These are phyloP conservation scores for Teleogryllus oceanicus DNA, from an alignment of 2,888 invertebrate genomes.

Conservation along the genomic window DNA sequence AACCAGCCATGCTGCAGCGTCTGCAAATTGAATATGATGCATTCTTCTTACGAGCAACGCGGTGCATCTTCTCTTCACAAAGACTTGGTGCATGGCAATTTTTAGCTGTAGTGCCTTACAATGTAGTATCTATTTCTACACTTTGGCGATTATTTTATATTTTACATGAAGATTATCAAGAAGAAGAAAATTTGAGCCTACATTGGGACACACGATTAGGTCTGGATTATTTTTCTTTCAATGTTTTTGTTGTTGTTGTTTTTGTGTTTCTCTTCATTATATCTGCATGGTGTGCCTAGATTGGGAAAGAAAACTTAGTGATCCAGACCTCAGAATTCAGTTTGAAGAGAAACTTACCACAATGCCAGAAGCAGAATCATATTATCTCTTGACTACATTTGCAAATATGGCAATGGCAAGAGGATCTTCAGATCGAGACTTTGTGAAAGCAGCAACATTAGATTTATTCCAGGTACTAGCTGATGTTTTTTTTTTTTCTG, in stretches of 20 bases:
- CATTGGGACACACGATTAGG: constrained; percentile 18
- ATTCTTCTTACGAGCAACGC: constrained; percentile 65
- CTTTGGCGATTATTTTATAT: constrained; percentile 66
- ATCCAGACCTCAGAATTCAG: constrained; percentile 51
- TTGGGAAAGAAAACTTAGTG: constrained; percentile 51
- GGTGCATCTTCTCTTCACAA: constrained; percentile 66
- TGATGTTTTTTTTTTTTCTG: neutral
- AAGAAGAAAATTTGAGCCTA: constrained; percentile 41
- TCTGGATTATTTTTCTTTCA: constrained; percentile 19
- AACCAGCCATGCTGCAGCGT: constrained; percentile 53
- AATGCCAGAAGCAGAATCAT: constrained; percentile 68
- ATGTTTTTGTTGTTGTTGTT: neutral
- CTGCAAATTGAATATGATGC: constrained; percentile 71
- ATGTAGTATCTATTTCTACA: constrained; percentile 55
- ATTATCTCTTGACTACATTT: constrained; percentile 73
- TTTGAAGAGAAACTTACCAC: constrained; percentile 63
- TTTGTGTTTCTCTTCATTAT: neutral
- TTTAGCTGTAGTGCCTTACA: constrained; percentile 70
- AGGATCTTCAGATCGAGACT: constrained; percentile 56
- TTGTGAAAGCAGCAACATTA: constrained; percentile 62
- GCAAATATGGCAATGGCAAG: constrained; percentile 75
- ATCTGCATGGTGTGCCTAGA: constrained; percentile 43
- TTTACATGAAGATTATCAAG: constrained; percentile 55
- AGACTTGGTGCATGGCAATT: constrained; percentile 79
- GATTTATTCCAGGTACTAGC: constrained; percentile 64